Percentiles rank a stretch among this genome's conserved stretches.
Conservation (phyloP, 2,113 vertebrate genomes). For the Ictalurus punctatus region DNA sequence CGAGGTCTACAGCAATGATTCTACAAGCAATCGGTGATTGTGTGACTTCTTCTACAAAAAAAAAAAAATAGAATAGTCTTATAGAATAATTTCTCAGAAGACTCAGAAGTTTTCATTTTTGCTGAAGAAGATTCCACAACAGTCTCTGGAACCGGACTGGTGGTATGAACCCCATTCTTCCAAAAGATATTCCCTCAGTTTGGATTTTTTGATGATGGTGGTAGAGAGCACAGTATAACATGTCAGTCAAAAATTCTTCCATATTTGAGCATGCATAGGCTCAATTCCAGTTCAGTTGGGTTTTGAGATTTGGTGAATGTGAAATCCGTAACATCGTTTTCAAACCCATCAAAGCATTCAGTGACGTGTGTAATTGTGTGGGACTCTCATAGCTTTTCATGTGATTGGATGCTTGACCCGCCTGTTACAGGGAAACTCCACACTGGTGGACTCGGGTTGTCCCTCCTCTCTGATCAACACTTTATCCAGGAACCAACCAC, state of each 20-base stretch:
- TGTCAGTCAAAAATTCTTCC: background rate
- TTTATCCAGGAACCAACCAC: slow-evolving; percentile 94
- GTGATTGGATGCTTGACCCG: slow-evolving; percentile 57
- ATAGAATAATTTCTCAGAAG: too few relatives aligned
- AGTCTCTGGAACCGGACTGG: background rate
- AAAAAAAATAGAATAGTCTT: too few relatives aligned
- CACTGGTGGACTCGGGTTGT: slow-evolving; percentile 83
- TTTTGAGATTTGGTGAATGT: background rate
- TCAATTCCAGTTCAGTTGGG: background rate
- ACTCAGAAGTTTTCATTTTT: too few relatives aligned
- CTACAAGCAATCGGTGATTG: background rate
- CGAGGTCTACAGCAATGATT: background rate
- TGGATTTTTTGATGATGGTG: background rate
- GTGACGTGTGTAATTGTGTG: background rate
- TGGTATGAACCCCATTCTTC: background rate
- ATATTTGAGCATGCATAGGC: background rate
- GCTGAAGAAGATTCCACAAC: too few relatives aligned
- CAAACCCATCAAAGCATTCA: background rate
- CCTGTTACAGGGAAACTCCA: slow-evolving; percentile 94
- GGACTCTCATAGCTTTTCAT: background rate
- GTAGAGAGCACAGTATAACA: background rate
- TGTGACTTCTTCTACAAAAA: too few relatives aligned
- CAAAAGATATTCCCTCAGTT: background rate
- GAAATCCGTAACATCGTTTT: background rate
- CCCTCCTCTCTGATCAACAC: slow-evolving; percentile 94